These are phyloP conservation scores for Diphyllodes magnificus DNA, from an alignment of 2,113 vertebrate genomes.

Conservation along the genomic window DNA sequence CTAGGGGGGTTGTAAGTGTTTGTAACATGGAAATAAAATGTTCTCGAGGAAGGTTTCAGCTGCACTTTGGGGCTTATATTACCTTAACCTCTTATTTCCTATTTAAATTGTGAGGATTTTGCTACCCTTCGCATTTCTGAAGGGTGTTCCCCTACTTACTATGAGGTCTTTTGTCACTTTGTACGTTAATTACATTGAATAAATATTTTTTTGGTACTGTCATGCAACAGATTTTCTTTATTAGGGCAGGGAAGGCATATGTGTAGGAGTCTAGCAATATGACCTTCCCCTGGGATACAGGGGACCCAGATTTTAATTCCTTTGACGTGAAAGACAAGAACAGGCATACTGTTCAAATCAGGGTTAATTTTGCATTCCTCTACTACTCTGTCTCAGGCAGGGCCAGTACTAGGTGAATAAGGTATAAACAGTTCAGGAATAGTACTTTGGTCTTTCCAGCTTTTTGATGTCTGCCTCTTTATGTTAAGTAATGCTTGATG, in stretches of 20 bases:
- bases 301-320: background rate
- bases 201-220: background rate
- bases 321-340: background rate
- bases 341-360: background rate
- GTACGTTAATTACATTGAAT: background rate
- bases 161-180: background rate
- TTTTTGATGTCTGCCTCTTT: background rate
- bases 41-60: background rate
- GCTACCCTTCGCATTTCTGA: background rate
- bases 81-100: background rate
- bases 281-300: background rate
- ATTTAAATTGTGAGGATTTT: background rate
- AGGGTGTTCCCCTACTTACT: background rate
- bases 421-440: background rate
- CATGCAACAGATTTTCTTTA: background rate
- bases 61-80: background rate
- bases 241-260: background rate
- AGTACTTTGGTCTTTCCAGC: background rate
- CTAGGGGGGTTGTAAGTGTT: background rate
- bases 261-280: background rate
- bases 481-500: background rate
- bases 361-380: background rate
- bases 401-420: background rate
- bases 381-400: background rate
- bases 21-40: background rate